phyloP scores from a whole-genome alignment of 2,113 vertebrate genomes.

The Nothoprocta pentlandii region DNA sequence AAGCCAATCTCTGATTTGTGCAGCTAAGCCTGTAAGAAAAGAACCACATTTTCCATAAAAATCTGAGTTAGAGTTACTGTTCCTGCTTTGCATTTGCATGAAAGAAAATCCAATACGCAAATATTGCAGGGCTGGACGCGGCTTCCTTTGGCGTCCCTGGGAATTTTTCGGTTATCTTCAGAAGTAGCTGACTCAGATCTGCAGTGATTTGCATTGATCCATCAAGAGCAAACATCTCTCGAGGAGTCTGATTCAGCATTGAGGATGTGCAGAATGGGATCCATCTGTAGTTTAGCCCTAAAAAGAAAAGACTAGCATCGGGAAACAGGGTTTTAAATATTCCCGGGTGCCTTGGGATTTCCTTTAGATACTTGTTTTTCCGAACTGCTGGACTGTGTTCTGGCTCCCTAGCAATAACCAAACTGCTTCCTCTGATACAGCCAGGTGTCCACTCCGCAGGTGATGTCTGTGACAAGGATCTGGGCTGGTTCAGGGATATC shows the following conservation, averaged over 20 bases:
- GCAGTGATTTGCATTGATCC: fast-evolving
- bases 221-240: neutral
- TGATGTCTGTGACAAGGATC: neutral
- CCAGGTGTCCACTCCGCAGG: neutral
- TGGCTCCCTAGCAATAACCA: neutral
- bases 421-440: neutral
- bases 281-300: neutral
- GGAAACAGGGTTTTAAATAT: neutral
- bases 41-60: neutral
- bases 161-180: neutral
- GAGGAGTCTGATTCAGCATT: neutral
- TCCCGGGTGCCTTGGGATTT: neutral
- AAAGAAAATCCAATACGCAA: neutral
- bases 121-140: neutral
- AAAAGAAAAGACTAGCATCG: neutral
- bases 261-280: neutral
- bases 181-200: neutral
- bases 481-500: neutral
- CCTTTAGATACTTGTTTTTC: neutral
- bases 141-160: neutral
- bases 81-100: neutral
- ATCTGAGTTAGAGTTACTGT: neutral
- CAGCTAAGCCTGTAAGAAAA: neutral
- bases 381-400: neutral
- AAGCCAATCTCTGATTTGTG: neutral